A percentile compares a stretch with the other conserved stretches of the same genome.
phyloP scores from a whole-genome alignment of 2,113 vertebrate genomes.

The Pao palembangensis region DNA sequence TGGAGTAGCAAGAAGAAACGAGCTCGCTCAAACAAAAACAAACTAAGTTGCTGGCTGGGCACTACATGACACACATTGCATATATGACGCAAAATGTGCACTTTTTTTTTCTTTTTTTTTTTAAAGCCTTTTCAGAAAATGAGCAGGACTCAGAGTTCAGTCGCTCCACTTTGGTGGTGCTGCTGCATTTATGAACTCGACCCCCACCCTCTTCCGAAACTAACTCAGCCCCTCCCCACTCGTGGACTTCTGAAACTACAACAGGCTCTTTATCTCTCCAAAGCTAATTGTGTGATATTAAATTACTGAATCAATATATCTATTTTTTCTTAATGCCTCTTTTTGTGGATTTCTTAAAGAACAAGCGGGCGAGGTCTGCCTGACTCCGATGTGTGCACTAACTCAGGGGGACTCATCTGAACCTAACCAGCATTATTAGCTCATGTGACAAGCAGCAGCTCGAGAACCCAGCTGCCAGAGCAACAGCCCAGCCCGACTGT shows the following conservation, averaged over 20 bases:
- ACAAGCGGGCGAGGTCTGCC: slow-evolving; percentile 44
- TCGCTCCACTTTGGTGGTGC: slow-evolving; percentile 27
- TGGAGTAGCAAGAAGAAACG: slow-evolving; percentile 15
- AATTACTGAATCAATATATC: slow-evolving; percentile 41
- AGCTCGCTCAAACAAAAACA: slow-evolving; percentile 25
- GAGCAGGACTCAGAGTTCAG: slow-evolving; percentile 63
- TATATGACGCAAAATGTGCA: slow-evolving; percentile 26
- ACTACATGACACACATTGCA: slow-evolving; percentile 37
- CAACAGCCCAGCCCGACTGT: slow-evolving; percentile 54
- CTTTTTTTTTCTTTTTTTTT: slow-evolving; percentile 2
- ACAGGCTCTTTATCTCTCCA: slow-evolving; percentile 55
- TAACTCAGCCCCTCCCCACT: slow-evolving; percentile 32
- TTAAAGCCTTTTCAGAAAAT: slow-evolving; percentile 49
- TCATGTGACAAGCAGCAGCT: slow-evolving; percentile 40
- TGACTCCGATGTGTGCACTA: slow-evolving; percentile 64
- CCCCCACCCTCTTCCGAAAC: slow-evolving; percentile 36
- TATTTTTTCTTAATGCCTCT: slow-evolving; percentile 38
- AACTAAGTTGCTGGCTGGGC: slow-evolving; percentile 41
- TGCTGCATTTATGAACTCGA: slow-evolving; percentile 37
- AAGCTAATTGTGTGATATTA: slow-evolving; percentile 68
- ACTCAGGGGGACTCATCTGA: slow-evolving; percentile 74
- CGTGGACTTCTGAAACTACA: slow-evolving; percentile 50
- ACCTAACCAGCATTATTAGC: slow-evolving; percentile 64
- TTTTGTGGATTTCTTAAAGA: slow-evolving; percentile 63
- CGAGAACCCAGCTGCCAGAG: slow-evolving; percentile 44